A percentile compares a stretch with the other conserved stretches of the same genome.
Conservation (phyloP, 2,888 invertebrate species). For the Drosophila monieri region DNA sequence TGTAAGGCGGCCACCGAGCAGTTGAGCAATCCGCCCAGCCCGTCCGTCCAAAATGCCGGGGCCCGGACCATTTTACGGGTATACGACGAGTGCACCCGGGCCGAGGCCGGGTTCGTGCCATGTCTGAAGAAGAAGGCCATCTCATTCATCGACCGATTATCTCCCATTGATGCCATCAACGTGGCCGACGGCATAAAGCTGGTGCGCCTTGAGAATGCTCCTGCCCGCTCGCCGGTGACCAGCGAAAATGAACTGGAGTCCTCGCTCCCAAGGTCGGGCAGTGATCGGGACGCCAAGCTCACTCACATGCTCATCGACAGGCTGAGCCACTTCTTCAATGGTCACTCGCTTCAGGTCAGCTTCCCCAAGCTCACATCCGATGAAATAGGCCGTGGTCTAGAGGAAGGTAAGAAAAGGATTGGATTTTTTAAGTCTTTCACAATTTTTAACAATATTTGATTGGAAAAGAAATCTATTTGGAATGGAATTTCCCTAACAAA, state of each 20-base stretch:
- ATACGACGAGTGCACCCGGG: conserved; percentile 91
- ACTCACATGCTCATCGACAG: conserved; percentile 89
- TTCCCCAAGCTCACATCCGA: conserved; percentile 89
- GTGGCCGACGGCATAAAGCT: conserved; percentile 89
- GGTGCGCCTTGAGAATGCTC: conserved; percentile 85
- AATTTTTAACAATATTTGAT: too few species aligned
- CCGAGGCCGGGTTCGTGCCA: conserved; percentile 88
- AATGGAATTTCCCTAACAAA: too few species aligned
- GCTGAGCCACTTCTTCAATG: conserved; percentile 89
- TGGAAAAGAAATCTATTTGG: too few species aligned
- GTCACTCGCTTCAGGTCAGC: conserved; percentile 90
- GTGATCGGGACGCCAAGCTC: conserved; percentile 88
- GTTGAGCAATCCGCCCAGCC: conserved; percentile 55
- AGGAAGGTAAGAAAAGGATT: conserved; percentile 87
- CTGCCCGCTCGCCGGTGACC: conserved; percentile 81
- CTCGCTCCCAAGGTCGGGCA: conserved; percentile 87
- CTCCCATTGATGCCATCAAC: conserved; percentile 88
- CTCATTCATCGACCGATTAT: conserved; percentile 90
- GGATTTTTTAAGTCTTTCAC: too few species aligned
- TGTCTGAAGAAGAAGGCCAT: conserved; percentile 93
- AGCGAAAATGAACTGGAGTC: conserved; percentile 89
- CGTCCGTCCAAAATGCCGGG: conserved; percentile 85
- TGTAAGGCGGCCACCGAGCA: conserved; percentile 79
- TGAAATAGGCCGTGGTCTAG: conserved; percentile 89
- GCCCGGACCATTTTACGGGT: conserved; percentile 88